Evolutionary conservation across 2,888 invertebrate species (phyloP), one percentile per base, ranked within the genome.

Genomic region (Venusia cambrica): DNA sequence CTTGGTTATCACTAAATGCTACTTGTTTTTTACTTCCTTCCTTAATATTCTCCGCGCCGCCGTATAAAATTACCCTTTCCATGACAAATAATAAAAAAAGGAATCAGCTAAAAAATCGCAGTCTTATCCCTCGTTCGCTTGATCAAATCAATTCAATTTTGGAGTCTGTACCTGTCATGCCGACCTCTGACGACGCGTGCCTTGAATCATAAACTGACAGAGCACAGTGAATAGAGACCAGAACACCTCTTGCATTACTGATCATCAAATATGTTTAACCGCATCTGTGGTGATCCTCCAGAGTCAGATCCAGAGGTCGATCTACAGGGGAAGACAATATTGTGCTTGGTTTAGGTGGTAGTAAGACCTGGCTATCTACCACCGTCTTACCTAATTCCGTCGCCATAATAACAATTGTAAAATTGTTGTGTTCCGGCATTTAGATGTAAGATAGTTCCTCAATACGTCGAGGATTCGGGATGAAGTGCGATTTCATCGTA

Each of bases 121-220:
- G 55, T 47, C 58, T 58, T 61, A 54, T 62, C 62, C 44, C 52
- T 51, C 49, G 46, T 39, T 48, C 51, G 51, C 57, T 59, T 64
- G 69, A 67, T 66, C 61, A 68, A 71, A 71, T 66, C 70, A 70
- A 71, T 71, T 67, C 63, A 65, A 67, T 71, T 68, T 63, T 64
- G 57, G 60, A 59, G 62, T 57, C 57, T 58, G 58, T 50, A 53
- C 57, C 62, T 62, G 62, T 64, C 69, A 67, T 58, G 56, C 51
- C 65, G 62, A 62, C 63, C 65, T 62, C 57, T 53, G 63, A 51
- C 15, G 31, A 48, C 34, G 55, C 70, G 64, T 69, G 71, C 51
- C 40, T 27, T 15, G 66, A 66, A 63, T 69, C 14, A 17, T 21
- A 51, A 63, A 37, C 41, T 40, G 9, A 11, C 18, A 0, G 16